A percentile compares a stretch with the other conserved stretches of the same genome.
Evolutionary conservation across 2,113 vertebrate species (phyloP).

Genomic region (Elgaria multicarinata): DNA sequence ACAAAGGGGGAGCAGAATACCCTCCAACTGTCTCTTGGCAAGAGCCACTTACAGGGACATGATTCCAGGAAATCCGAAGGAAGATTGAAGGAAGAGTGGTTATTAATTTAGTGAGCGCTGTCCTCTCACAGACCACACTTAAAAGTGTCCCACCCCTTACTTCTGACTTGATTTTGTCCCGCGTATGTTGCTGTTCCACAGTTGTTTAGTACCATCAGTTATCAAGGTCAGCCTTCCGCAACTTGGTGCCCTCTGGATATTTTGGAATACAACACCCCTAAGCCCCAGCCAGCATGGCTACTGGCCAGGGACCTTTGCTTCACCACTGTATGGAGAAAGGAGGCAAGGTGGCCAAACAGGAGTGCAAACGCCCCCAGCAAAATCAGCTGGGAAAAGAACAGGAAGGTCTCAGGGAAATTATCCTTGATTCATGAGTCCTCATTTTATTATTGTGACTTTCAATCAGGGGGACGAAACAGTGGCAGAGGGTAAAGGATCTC

Average conservation of each 20-base stretch:
- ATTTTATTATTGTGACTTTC: not conserved
- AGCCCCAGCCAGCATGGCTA: too few species aligned
- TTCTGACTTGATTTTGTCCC: not conserved
- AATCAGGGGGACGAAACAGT: too few species aligned
- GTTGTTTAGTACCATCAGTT: not conserved
- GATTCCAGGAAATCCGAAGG: not conserved
- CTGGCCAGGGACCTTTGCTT: not conserved
- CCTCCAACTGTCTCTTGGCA: not conserved
- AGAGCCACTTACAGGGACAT: not conserved
- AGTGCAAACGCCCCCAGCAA: not conserved
- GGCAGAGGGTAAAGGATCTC: not conserved
- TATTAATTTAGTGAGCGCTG: not conserved
- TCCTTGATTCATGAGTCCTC: not conserved
- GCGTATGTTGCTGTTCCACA: not conserved
- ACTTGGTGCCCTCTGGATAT: too few species aligned
- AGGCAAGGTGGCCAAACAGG: not conserved
- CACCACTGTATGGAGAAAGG: not conserved
- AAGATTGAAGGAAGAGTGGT: too few species aligned
- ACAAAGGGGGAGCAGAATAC: not conserved
- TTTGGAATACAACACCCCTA: too few species aligned
- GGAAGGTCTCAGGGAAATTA: not conserved
- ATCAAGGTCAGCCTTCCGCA: not conserved
- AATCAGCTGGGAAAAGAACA: not conserved
- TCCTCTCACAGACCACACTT: not conserved
- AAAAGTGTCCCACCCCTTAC: not conserved